Conservation (phyloP, 1,140 invertebrate species). For the Ceratina japonica region DNA sequence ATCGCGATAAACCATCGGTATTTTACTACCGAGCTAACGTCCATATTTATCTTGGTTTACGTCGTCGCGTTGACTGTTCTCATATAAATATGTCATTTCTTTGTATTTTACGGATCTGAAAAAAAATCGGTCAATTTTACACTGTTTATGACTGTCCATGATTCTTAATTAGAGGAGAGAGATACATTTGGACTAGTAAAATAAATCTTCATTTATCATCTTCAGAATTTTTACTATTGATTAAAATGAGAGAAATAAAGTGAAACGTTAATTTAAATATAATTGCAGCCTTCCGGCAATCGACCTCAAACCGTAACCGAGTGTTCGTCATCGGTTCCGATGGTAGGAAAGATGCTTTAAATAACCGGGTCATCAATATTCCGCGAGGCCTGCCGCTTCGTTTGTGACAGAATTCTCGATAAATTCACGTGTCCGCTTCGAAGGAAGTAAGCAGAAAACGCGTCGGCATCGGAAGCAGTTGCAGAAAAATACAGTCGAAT, state of each 20-base stretch:
- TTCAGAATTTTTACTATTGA: not conserved
- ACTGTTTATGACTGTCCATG: not conserved
- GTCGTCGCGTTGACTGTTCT: not conserved
- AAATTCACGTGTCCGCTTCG: slow-evolving; percentile 18
- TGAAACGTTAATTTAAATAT: not conserved
- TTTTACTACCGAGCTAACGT: slow-evolving; percentile 43
- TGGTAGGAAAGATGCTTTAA: not conserved
- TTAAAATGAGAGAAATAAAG: not conserved
- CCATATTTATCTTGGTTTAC: slow-evolving; percentile 1
- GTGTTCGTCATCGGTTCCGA: no score
- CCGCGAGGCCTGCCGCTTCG: not conserved
- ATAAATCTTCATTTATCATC: not conserved
- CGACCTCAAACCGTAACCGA: not conserved
- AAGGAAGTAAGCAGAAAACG: slow-evolving; percentile 1
- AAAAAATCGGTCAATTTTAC: no score
- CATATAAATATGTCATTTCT: not conserved
- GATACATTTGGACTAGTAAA: no score
- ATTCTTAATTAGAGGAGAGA: not conserved
- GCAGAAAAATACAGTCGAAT: slow-evolving; percentile 58
- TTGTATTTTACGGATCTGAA: no score
- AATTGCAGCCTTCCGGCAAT: not conserved
- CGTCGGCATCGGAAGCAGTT: slow-evolving; percentile 35
- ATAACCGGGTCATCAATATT: slow-evolving; percentile 16
- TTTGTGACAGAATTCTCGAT: not conserved
- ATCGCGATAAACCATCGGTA: slow-evolving; percentile 47